These are phyloP conservation scores for Cantharis flavilabris DNA, from an alignment of 2,888 invertebrate genomes.

Conservation along the genomic window DNA sequence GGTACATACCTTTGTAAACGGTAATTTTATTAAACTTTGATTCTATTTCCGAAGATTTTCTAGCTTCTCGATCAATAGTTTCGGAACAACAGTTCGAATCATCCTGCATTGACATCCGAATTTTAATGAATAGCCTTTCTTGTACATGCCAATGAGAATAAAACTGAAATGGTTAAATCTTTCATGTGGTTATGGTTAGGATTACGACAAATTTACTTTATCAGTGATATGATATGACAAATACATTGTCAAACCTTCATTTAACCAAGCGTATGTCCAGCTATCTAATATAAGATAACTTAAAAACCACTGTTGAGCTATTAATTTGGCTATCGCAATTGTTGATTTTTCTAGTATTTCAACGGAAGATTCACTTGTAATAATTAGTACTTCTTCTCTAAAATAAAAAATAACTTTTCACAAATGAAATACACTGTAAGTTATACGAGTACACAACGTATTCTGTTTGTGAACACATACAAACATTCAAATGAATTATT, in stretches of 20 bases:
- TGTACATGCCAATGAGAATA: neutral
- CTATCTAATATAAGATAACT: conserved; percentile 51
- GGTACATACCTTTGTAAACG: neutral
- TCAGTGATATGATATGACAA: conserved; percentile 52
- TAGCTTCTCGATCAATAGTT: neutral
- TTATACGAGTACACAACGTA: too few relatives aligned
- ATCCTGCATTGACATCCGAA: neutral
- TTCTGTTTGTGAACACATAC: too few relatives aligned
- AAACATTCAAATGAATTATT: too few relatives aligned
- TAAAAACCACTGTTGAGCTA: conserved; percentile 62
- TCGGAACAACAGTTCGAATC: neutral
- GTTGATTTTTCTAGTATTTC: conserved; percentile 38
- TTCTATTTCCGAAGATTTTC: neutral
- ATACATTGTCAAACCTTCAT: conserved; percentile 61
- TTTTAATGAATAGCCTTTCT: neutral
- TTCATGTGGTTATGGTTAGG: too few relatives aligned
- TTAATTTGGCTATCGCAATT: conserved; percentile 57
- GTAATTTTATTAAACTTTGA: neutral
- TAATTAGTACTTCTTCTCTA: neutral
- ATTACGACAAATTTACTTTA: neutral
- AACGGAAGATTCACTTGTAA: neutral
- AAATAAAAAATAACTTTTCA: neutral
- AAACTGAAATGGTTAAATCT: neutral
- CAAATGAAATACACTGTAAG: too few relatives aligned
- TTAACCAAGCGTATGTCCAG: conserved; percentile 55